These are phyloP conservation scores for Morpho deidamia DNA, from an alignment of 2,888 invertebrate genomes.

Conservation along the genomic window DNA sequence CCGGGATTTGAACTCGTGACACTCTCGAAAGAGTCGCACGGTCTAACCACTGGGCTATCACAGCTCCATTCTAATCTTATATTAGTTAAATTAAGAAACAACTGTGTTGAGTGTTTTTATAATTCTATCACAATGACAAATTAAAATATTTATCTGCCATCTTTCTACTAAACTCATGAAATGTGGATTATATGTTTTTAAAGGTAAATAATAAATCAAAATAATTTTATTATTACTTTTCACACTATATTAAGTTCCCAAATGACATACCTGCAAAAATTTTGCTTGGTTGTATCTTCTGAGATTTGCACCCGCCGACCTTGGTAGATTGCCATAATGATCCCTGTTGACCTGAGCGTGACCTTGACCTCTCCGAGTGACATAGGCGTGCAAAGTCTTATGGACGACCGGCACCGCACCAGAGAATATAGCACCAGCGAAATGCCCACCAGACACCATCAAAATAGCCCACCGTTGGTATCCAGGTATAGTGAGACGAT, in stretches of 20 bases:
- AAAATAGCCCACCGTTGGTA: constrained; percentile 83
- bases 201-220: too few relatives aligned
- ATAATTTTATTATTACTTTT: not conserved
- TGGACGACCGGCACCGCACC: constrained; percentile 77
- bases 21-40: too few relatives aligned
- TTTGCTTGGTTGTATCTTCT: constrained; percentile 89
- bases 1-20: too few relatives aligned
- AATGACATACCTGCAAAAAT: constrained; percentile 80
- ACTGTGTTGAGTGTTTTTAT: too few relatives aligned
- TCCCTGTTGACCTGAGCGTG: constrained; percentile 85
- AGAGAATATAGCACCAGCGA: constrained; percentile 61
- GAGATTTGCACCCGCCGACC: constrained; percentile 89
- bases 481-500: constrained; percentile 53
- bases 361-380: constrained; percentile 90
- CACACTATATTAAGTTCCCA: too few relatives aligned
- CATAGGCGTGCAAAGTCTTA: constrained; percentile 92
- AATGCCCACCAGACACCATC: constrained; percentile 88
- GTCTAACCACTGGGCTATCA: too few relatives aligned
- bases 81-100: too few relatives aligned
- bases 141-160: too few relatives aligned
- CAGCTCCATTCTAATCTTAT: too few relatives aligned
- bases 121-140: too few relatives aligned
- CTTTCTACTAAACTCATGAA: too few relatives aligned
- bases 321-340: constrained; percentile 78
- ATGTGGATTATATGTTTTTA: too few relatives aligned